Percentiles rank a stretch among this genome's conserved stretches.
Conservation (phyloP, 2,113 vertebrate genomes). For the Stigmatopora argus region DNA sequence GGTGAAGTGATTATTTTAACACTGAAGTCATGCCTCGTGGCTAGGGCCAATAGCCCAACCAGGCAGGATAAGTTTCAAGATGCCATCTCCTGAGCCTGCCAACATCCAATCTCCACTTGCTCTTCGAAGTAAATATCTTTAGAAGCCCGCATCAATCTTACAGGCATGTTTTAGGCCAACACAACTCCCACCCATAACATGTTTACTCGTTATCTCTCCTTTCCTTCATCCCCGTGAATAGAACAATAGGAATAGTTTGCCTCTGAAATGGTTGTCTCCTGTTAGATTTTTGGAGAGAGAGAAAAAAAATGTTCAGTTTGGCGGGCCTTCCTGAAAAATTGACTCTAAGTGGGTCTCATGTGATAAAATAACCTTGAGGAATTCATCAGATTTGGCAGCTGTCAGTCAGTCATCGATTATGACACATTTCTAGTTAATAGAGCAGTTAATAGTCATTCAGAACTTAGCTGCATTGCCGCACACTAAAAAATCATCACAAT, state of each 20-base stretch:
- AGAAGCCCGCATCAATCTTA: neutral
- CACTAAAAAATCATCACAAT: too few relatives aligned
- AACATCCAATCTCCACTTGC: neutral
- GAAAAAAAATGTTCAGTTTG: neutral
- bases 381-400: slow-evolving; percentile 41
- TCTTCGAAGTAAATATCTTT: neutral
- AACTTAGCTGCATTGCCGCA: too few relatives aligned
- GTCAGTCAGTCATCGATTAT: slow-evolving; percentile 38
- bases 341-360: slow-evolving; percentile 24
- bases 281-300: slow-evolving; percentile 12
- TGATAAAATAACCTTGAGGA: slow-evolving; percentile 21
- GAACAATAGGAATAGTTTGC: slow-evolving; percentile 29
- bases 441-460: neutral
- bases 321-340: neutral
- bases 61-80: neutral
- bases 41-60: neutral
- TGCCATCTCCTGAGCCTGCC: neutral
- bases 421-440: slow-evolving; percentile 12
- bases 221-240: neutral
- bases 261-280: slow-evolving; percentile 23
- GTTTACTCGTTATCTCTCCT: neutral
- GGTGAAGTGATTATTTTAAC: slow-evolving; percentile 1
- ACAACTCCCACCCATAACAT: neutral
- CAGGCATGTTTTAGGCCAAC: neutral
- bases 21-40: neutral